phyloP scores from a whole-genome alignment of 2,797 vertebrate species.

The Brachyalestes nurse region DNA sequence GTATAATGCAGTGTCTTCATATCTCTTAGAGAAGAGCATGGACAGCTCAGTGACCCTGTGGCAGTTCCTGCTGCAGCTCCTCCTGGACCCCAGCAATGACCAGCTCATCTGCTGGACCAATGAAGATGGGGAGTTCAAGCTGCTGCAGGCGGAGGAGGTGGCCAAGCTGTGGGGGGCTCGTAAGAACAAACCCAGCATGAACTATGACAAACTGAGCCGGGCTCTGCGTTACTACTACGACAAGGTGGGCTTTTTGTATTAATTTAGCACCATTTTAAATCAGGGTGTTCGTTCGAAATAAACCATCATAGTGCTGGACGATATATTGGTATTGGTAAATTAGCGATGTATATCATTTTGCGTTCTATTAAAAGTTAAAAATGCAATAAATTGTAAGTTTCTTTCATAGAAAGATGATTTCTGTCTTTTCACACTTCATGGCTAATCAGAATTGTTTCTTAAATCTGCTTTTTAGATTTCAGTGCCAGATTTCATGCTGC shows the following conservation, averaged over 20 bases:
- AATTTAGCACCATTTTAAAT: not conserved
- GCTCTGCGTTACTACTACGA: slow-evolving; percentile 76
- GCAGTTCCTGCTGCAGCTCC: slow-evolving; percentile 98
- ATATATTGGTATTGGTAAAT: not conserved
- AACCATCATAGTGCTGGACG: too few species aligned
- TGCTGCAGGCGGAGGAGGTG: slow-evolving; percentile 96
- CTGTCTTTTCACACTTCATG: too few species aligned
- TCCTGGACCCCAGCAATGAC: slow-evolving; percentile 89
- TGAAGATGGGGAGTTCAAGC: slow-evolving; percentile 94
- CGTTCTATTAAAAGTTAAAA: too few species aligned
- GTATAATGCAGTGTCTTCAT: too few species aligned
- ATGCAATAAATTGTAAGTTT: too few species aligned
- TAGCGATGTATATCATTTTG: too few species aligned
- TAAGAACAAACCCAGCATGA: slow-evolving; percentile 99
- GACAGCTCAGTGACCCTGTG: slow-evolving; percentile 98
- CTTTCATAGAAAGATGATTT: too few species aligned
- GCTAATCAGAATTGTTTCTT: too few species aligned
- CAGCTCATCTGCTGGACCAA: slow-evolving; percentile 97
- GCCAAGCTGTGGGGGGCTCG: slow-evolving; percentile 95
- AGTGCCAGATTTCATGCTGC: too few species aligned
- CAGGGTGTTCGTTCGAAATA: too few species aligned
- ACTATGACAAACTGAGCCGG: slow-evolving; percentile 54
- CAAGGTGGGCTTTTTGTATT: slow-evolving; percentile 78
- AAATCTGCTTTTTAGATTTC: too few species aligned
- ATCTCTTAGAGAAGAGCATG: slow-evolving; percentile 80